Evolutionary conservation across 2,888 invertebrate genomes (phyloP).

Genomic region (Limnephilus lunatus): DNA sequence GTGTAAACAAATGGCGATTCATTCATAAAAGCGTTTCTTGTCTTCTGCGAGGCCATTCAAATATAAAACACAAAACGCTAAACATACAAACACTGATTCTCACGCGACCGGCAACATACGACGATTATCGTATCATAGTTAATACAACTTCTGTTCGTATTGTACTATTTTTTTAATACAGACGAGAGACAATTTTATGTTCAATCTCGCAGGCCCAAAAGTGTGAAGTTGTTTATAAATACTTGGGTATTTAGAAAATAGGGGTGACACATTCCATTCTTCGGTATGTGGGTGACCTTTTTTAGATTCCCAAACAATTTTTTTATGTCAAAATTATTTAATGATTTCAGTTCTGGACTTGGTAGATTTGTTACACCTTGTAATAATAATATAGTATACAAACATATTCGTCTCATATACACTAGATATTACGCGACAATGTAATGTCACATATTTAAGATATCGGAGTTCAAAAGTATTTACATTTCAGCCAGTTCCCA

Average conservation of each 20-base stretch:
- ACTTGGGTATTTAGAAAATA: background rate
- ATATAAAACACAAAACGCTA: background rate
- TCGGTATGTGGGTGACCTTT: background rate
- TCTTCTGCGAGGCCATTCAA: slow-evolving; percentile 20
- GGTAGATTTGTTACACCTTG: background rate
- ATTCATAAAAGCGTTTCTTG: slow-evolving; percentile 57
- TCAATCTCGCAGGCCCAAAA: background rate
- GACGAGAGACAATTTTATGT: background rate
- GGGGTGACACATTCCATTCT: background rate
- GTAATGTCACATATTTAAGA: no score
- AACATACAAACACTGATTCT: background rate
- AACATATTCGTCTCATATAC: no score
- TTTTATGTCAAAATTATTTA: no score
- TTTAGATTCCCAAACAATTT: no score
- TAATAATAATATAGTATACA: no score
- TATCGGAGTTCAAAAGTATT: no score
- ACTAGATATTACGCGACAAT: no score
- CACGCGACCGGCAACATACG: background rate
- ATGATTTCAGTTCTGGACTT: no score
- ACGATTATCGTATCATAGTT: background rate
- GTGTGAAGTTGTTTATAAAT: background rate
- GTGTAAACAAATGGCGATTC: slow-evolving; percentile 47
- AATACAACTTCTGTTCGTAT: background rate
- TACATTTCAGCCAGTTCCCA: background rate
- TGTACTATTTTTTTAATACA: no score